Evolutionary conservation across 2,113 vertebrate species (phyloP).

Genomic region (Tachuris rubrigastra): DNA sequence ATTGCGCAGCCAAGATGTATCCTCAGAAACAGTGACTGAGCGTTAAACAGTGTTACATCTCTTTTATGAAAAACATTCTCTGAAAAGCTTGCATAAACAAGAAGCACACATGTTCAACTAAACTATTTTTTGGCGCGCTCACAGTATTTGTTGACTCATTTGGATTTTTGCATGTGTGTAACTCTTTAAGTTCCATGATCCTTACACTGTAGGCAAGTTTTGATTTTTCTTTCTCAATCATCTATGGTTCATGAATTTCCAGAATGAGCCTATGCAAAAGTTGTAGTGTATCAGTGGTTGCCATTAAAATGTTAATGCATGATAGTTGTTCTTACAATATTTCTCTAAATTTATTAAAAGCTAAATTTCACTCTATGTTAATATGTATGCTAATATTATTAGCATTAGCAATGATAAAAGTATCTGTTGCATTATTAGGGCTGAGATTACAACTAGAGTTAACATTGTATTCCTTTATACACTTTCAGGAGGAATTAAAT

Average conservation of each 20-base stretch:
- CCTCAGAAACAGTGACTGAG: slow-evolving; percentile 40
- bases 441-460: not conserved
- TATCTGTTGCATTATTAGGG: not conserved
- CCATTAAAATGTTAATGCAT: not conserved
- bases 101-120: slow-evolving; percentile 39
- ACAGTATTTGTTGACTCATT: slow-evolving; percentile 47
- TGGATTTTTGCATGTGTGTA: not conserved
- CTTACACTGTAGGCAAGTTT: not conserved
- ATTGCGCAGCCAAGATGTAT: slow-evolving; percentile 24
- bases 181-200: not conserved
- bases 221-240: not conserved
- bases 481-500: not conserved
- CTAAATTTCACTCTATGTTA: not conserved
- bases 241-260: not conserved
- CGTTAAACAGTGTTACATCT: slow-evolving; percentile 26
- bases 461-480: not conserved
- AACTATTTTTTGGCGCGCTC: not conserved
- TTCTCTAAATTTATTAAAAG: not conserved
- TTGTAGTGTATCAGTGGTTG: not conserved
- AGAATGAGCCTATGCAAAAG: not conserved
- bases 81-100: slow-evolving; percentile 48
- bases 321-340: not conserved
- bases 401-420: not conserved
- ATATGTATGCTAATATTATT: not conserved
- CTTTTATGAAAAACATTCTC: slow-evolving; percentile 58